Base-by-base conservation (phyloP, 2,797 vertebrate genomes). In the Pseudotriccus pelzelni region DNA sequence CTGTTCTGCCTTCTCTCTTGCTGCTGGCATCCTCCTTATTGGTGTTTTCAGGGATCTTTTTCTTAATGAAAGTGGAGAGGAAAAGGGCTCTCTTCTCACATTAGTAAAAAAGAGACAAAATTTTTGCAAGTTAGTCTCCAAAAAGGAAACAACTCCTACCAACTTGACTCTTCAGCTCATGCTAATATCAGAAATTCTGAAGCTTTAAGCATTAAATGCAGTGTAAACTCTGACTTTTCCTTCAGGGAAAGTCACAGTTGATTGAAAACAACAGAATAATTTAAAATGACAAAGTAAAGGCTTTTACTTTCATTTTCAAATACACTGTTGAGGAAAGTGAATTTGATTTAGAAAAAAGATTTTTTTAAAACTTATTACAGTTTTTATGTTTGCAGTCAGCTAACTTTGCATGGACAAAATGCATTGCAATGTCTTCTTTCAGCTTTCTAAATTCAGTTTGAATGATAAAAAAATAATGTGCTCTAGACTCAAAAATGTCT, bases 401-500 rank as follows among this genome's bases (percentile, higher is more conserved):
- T 95, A 94, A 90, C 63, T 92, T 60, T 77, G 75, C 84, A 89
- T 64, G 47, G 89, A 69, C 16, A 91, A 92, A 80, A 78, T 73
- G 41, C 41, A 84, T 28, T 93, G 56, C 60, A 96, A 90, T 90
- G 30, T 87, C 94, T 96, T 93, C 18, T 52, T 97, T 96, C 76
- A 60, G n/a, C 66, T 97, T 97, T 97, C 64, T 90, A 91, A 96
- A 96, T 96, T 97, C 93, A 77, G 83, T 90, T 84, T 92, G 95
- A 97, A 90, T 89, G 30, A 64, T 75, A 92, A 94, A 97, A 93
- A 84, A 92, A 74, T 52, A 96, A 76, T 50, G 5, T 85, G n/a
- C 39, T 94, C 24, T 79, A 95, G 86, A 96, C 92, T 97, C 94
- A 20, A 72, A 96, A 95, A 95, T 96, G 46, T 95, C 87, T 96